These are phyloP conservation scores for Acrobasis suavella DNA, from an alignment of 2,888 invertebrate genomes.

Conservation along the genomic window DNA sequence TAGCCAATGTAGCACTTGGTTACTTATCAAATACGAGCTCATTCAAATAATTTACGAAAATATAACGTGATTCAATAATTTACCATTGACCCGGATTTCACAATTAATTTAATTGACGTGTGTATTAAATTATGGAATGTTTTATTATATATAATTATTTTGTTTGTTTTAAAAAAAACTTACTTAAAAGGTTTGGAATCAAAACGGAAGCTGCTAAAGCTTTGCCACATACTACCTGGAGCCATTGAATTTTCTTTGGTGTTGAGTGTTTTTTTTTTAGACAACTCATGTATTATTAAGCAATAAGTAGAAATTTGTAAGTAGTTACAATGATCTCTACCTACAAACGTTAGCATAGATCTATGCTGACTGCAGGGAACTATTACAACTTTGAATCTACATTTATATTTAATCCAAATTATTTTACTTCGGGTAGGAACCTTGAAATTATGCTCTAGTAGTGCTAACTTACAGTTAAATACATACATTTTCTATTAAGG, in stretches of 20 bases:
- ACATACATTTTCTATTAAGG: constrained; percentile 54
- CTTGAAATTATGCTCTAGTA: constrained; percentile 60
- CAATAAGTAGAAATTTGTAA: neutral
- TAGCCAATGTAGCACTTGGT: too few species aligned
- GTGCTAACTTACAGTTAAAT: constrained; percentile 50
- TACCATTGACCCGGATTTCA: neutral
- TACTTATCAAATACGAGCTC: neutral
- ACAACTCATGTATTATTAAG: neutral
- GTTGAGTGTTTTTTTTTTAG: neutral
- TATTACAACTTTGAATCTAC: constrained; percentile 56
- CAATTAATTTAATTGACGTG: neutral
- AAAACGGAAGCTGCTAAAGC: neutral
- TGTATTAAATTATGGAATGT: neutral
- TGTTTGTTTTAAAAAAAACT: too few species aligned
- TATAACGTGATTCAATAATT: neutral
- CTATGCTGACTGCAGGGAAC: constrained; percentile 69
- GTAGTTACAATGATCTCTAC: neutral
- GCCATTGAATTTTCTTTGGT: constrained; percentile 6
- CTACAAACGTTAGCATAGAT: constrained; percentile 6
- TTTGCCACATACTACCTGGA: neutral
- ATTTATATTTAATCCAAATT: constrained; percentile 54
- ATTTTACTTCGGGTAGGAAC: constrained; percentile 75
- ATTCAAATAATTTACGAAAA: neutral
- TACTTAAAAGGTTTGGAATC: neutral
- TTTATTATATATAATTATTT: neutral